Conservation (phyloP, 2,113 vertebrate genomes). For the Eulemur macaco region DNA sequence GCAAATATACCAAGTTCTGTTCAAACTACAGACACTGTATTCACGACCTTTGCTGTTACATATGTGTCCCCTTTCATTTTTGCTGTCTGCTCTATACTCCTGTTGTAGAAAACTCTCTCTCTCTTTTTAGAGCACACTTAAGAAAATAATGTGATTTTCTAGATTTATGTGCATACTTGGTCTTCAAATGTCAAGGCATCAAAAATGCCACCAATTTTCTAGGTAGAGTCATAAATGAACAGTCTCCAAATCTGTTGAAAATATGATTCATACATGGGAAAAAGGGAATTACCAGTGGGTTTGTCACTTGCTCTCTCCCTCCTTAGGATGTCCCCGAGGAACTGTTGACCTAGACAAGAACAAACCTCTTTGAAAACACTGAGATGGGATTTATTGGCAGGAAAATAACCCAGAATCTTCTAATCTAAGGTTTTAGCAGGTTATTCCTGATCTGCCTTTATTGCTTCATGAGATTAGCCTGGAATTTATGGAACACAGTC, state of each 20-base stretch:
- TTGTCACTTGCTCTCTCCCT: background rate
- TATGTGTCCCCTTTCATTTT: background rate
- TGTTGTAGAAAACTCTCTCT: background rate
- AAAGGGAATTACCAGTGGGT: background rate
- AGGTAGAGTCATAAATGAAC: background rate
- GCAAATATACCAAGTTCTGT: conserved; percentile 26
- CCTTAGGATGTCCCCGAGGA: background rate
- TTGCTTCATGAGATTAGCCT: background rate
- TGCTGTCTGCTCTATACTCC: background rate
- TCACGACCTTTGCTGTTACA: background rate
- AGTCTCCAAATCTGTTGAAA: background rate
- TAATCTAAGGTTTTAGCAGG: background rate
- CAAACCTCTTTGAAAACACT: background rate
- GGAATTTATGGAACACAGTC: background rate
- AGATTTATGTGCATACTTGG: background rate
- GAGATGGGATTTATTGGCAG: background rate
- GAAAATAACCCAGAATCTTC: background rate
- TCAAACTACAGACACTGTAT: conserved; percentile 9
- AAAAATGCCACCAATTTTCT: background rate
- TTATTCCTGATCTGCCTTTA: background rate
- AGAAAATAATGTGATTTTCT: background rate
- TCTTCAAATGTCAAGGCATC: background rate
- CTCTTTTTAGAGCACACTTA: background rate
- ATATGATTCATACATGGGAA: background rate
- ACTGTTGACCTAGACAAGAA: background rate